A percentile compares a stretch with the other conserved stretches of the same genome.
phyloP scores from a whole-genome alignment of 2,797 vertebrate species.

The Micromesistius poutassou region DNA sequence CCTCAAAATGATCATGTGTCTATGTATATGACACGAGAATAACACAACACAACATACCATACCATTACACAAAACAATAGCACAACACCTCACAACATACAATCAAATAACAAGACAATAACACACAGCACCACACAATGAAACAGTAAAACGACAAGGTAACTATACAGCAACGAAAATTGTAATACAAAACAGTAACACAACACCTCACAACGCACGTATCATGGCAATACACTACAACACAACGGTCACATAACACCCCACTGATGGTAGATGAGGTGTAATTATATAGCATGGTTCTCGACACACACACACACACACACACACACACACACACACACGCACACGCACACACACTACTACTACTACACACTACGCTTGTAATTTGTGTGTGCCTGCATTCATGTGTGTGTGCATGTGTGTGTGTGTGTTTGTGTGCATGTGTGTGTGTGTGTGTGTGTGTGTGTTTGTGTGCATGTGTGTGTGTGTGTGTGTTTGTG shows the following conservation, averaged over 20 bases:
- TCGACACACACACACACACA: too few species aligned
- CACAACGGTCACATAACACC: neutral
- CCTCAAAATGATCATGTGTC: too few species aligned
- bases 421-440: neutral
- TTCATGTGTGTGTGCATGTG: neutral
- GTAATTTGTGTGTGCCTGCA: conserved; percentile 15
- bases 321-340: neutral
- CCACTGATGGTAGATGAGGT: neutral
- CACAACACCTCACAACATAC: neutral
- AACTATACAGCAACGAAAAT: too few species aligned
- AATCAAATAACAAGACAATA: neutral
- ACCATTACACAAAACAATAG: too few species aligned
- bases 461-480: conserved; percentile 12
- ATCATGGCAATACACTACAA: too few species aligned
- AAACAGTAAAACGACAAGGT: neutral
- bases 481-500: conserved; percentile 18
- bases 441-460: conserved; percentile 10
- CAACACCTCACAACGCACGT: neutral
- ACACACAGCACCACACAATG: neutral
- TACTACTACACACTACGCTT: neutral
- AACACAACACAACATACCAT: neutral
- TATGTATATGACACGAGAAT: too few species aligned
- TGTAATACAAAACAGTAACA: neutral
- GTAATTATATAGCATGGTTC: neutral
- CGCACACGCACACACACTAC: neutral